These are phyloP conservation scores for Propsilocerus akamusi DNA, from an alignment of 1,140 invertebrate genomes.

Conservation along the genomic window DNA sequence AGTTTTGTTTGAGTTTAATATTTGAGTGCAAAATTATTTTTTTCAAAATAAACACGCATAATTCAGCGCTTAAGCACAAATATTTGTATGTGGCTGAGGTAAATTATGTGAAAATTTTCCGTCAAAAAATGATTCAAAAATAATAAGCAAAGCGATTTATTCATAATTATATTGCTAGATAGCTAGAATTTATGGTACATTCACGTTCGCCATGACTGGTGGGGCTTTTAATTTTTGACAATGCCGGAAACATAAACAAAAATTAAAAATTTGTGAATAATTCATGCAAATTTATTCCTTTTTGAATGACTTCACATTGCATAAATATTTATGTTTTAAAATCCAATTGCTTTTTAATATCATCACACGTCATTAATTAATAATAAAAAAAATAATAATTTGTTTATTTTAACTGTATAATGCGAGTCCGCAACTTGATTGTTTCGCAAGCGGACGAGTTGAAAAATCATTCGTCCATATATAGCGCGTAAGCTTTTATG, in stretches of 20 bases:
- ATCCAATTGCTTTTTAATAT: slow-evolving; percentile 4
- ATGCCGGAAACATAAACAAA: not conserved
- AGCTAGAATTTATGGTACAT: not conserved
- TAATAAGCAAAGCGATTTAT: not conserved
- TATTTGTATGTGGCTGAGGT: too few species aligned
- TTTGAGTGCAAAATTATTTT: not conserved
- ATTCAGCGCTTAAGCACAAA: not conserved
- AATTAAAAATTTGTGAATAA: not conserved
- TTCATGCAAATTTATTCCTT: slow-evolving; percentile 3
- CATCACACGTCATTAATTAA: slow-evolving; percentile 3
- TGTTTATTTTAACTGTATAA: too few species aligned
- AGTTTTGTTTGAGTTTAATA: not conserved
- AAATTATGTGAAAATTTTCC: too few species aligned
- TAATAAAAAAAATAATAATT: too few species aligned
- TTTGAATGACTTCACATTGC: slow-evolving; percentile 1
- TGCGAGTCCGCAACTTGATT: too few species aligned
- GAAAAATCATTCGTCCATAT: too few species aligned
- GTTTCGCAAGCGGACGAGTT: too few species aligned
- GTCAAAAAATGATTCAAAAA: not conserved
- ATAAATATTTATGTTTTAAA: slow-evolving; percentile 1
- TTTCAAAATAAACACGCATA: not conserved
- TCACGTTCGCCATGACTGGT: not conserved
- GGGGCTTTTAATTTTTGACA: not conserved
- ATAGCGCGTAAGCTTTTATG: too few species aligned
- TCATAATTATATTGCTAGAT: not conserved